A percentile compares a stretch with the other conserved stretches of the same genome.
These are phyloP conservation scores for Sinocyclocheilus anshuiensis DNA, from an alignment of 2,113 vertebrate species.

Conservation along the genomic window DNA sequence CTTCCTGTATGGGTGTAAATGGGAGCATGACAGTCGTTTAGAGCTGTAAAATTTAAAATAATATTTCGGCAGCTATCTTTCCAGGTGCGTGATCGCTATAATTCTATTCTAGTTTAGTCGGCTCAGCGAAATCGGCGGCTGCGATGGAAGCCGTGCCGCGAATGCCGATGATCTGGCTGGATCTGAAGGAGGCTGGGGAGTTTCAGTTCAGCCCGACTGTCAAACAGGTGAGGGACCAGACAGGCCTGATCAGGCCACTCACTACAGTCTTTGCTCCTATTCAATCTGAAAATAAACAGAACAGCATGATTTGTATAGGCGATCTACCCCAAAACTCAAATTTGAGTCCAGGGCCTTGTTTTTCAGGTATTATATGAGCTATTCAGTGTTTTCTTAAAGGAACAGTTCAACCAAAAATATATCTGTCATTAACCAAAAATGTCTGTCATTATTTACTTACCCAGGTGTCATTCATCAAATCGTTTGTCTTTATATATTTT, in stretches of 20 bases:
- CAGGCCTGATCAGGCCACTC: constrained; percentile 60
- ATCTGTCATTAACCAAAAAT: background rate
- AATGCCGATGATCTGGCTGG: constrained; percentile 99
- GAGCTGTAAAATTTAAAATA: constrained; percentile 49
- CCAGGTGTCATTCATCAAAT: background rate
- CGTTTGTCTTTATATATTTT: background rate
- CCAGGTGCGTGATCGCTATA: background rate
- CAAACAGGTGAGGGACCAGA: constrained; percentile 77
- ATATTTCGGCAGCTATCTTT: background rate
- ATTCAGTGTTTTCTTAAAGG: background rate
- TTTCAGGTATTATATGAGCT: background rate
- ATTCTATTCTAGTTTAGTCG: background rate
- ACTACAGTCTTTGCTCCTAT: background rate
- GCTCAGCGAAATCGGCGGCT: constrained; percentile 49
- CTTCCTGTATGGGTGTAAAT: constrained; percentile 73
- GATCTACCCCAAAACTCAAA: background rate
- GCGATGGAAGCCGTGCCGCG: constrained; percentile 96
- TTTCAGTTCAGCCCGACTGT: constrained; percentile 77
- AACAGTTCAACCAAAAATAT: background rate
- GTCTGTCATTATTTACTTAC: background rate
- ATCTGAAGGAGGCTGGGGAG: constrained; percentile 86
- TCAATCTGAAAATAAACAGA: background rate
- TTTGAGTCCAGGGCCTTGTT: background rate
- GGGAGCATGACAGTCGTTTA: constrained; percentile 75
- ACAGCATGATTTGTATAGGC: background rate